phyloP scores from a whole-genome alignment of 2,888 invertebrate species.

The Dinocampus coccinellae region DNA sequence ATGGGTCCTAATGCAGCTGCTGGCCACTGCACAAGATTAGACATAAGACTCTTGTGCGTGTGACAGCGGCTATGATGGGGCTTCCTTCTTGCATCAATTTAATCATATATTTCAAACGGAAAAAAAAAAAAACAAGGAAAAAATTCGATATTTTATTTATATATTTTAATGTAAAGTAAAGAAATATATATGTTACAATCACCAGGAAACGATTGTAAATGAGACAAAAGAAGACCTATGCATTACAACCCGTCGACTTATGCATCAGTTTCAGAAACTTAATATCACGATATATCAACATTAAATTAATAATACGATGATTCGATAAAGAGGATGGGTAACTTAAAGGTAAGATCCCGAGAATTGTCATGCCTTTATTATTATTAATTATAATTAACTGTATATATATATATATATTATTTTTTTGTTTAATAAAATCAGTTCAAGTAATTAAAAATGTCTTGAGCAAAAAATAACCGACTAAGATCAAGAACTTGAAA shows the following conservation, averaged over 20 bases:
- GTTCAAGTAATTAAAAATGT: too few species aligned
- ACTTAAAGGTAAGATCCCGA: neutral
- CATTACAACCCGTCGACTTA: neutral
- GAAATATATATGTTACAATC: neutral
- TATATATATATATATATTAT: too few species aligned
- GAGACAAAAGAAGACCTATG: slow-evolving; percentile 10
- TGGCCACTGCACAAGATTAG: slow-evolving; percentile 99
- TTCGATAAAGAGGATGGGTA: neutral
- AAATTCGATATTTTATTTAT: too few species aligned
- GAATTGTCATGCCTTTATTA: too few species aligned
- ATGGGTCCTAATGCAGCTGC: slow-evolving; percentile 93
- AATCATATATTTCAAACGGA: slow-evolving; percentile 53
- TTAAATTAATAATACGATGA: neutral
- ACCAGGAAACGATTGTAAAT: neutral
- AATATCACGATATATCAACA: neutral
- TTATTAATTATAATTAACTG: too few species aligned
- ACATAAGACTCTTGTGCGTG: slow-evolving; percentile 96
- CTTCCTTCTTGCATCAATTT: slow-evolving; percentile 67
- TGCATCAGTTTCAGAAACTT: neutral
- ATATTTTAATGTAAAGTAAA: too few species aligned
- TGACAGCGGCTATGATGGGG: slow-evolving; percentile 98
- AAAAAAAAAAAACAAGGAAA: slow-evolving; percentile 34
- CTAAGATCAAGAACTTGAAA: too few species aligned
- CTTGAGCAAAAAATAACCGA: too few species aligned
- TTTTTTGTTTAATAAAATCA: too few species aligned